Evolutionary conservation across 2,797 vertebrate genomes (phyloP).

Genomic region (Mus caroli): DNA sequence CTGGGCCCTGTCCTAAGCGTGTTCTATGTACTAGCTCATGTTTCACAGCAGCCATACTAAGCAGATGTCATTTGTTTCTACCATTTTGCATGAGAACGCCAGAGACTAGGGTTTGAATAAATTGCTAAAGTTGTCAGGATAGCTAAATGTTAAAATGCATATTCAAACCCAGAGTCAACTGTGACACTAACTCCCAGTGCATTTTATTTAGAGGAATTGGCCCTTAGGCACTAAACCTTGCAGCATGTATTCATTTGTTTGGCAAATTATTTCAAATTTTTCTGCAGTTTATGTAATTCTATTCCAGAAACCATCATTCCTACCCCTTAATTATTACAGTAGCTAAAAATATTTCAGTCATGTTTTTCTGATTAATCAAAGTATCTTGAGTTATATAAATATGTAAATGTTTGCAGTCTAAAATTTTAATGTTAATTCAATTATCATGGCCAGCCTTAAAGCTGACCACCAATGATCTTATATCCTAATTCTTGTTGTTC

Average conservation of each 20-base stretch:
- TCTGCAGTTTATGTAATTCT: constrained; percentile 12
- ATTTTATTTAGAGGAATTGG: constrained; percentile 8
- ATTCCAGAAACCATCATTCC: background rate
- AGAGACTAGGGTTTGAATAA: background rate
- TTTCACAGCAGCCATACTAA: background rate
- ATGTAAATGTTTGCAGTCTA: background rate
- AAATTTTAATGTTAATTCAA: constrained; percentile 20
- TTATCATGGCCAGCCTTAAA: background rate
- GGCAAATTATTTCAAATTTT: constrained; percentile 11
- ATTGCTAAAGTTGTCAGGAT: background rate
- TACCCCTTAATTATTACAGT: constrained; percentile 4
- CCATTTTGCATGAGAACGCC: background rate
- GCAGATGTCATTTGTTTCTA: background rate
- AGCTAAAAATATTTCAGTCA: constrained; percentile 50
- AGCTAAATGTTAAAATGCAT: constrained; percentile 26
- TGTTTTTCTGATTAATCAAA: constrained; percentile 13
- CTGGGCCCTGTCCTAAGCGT: background rate
- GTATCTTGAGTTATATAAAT: constrained; percentile 2
- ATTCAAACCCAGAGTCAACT: constrained; percentile 17
- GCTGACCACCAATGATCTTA: background rate
- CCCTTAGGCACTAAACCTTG: background rate
- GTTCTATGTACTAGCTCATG: background rate
- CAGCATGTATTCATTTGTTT: constrained; percentile 2
- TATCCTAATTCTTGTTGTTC: background rate
- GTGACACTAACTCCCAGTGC: background rate